Conservation (phyloP, 2,888 invertebrate species). For the Epistrophe grossulariae region DNA sequence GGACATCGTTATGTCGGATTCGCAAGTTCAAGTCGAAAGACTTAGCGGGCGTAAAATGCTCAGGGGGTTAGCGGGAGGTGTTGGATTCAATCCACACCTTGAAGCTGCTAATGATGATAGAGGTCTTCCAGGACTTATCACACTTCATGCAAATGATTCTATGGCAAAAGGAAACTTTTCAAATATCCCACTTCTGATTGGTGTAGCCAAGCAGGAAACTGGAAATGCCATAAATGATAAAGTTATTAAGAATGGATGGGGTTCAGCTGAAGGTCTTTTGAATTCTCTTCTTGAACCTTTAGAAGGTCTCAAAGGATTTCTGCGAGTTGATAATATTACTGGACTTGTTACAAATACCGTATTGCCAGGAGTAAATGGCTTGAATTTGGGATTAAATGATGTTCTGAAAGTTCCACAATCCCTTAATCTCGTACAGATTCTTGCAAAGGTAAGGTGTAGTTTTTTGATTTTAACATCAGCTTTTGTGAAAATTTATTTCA, state of each 20-base stretch:
- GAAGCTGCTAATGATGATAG: conserved; percentile 88
- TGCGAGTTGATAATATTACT: conserved; percentile 80
- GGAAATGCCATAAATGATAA: conserved; percentile 81
- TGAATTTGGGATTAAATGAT: conserved; percentile 80
- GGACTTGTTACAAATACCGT: conserved; percentile 79
- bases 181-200: conserved; percentile 88
- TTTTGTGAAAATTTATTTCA: conserved; percentile 34
- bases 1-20: conserved; percentile 85
- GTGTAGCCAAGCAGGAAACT: conserved; percentile 90
- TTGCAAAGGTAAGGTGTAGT: conserved; percentile 79
- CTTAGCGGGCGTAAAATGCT: conserved; percentile 86
- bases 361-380: conserved; percentile 79
- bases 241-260: conserved; percentile 79
- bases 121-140: conserved; percentile 88
- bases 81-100: conserved; percentile 88
- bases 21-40: conserved; percentile 85
- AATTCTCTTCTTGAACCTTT: conserved; percentile 79
- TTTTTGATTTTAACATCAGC: neutral
- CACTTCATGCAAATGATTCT: conserved; percentile 87
- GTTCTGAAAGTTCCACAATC: conserved; percentile 81
- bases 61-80: conserved; percentile 86
- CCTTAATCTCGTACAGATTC: conserved; percentile 79
- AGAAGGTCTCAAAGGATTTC: conserved; percentile 78
- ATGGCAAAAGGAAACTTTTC: conserved; percentile 85
- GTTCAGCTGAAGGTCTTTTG: conserved; percentile 80